Base-by-base conservation (phyloP, 2,113 vertebrate genomes). In the Epinephelus cyanopodus region DNA sequence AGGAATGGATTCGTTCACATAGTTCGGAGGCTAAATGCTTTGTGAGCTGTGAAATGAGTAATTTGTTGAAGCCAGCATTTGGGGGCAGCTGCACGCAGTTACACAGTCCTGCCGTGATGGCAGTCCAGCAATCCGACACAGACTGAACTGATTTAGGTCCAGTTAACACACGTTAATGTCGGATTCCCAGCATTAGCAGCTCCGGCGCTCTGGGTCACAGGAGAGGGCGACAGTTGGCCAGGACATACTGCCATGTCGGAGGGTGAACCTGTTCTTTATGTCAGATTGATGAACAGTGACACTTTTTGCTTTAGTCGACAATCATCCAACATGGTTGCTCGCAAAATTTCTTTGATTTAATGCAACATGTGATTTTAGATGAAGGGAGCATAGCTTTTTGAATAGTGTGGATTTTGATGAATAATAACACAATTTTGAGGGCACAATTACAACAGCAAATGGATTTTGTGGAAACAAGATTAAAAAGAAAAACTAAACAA, bases 41-140 rank as follows among this genome's bases (percentile, higher is more conserved):
- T 93, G 92, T 75, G 90, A 78, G 87, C 84, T 94, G 90, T 93
- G 92, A 94, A 93, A 92, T 89, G 86, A 82, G 69, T 92, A 29
- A 90, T 92, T 89, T 89, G 89, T 93, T 80, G 77, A 78, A 87
- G 85, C 78, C 69, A n/a, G 77, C 45, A 74, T 83, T 90, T 48
- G 73, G 74, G 81, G 82, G 90, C 94, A 94, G 94, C 94, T 95
- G 93, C 83, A 62, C 33, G 37, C 77, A 76, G 74, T 92, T 82
- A 79, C 70, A 66, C 81, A 84, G 81, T 63, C 71, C 82, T 86
- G 83, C 85, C 85, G 58, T 88, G 89, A 91, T 85, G 87, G 86
- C 79, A 4, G 74, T 88, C 84, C 88, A 92, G 83, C 89, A 75
- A 91, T 90, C 84, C 78, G 88, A 93, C 90, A 92, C 92, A 91